phyloP scores from a whole-genome alignment of 2,888 invertebrate genomes.

The Aspidiotus destructor region DNA sequence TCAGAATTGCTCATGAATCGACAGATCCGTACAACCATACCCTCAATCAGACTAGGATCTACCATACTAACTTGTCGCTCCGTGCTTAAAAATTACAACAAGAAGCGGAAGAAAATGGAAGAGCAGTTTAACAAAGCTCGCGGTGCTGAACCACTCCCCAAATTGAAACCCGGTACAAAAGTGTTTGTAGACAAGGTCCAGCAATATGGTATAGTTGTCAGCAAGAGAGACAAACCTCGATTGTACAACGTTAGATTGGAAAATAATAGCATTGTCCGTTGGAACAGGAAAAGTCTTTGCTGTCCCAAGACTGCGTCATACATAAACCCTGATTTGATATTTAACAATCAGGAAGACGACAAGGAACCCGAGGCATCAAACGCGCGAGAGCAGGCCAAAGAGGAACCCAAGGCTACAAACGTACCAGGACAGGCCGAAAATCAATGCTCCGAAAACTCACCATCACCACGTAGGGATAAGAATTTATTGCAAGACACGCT shows the following conservation, averaged over 20 bases:
- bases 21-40: neutral
- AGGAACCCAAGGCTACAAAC: too few species aligned
- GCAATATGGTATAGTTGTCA: neutral
- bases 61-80: neutral
- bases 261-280: neutral
- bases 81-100: neutral
- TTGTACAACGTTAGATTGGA: slow-evolving; percentile 1
- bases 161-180: neutral
- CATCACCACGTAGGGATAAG: too few species aligned
- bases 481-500: too few species aligned
- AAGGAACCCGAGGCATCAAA: too few species aligned
- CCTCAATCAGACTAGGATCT: neutral
- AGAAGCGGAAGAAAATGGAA: neutral
- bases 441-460: too few species aligned
- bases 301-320: neutral
- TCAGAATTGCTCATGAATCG: neutral
- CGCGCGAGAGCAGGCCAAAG: too few species aligned
- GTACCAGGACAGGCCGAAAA: too few species aligned
- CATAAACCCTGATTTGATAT: neutral
- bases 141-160: neutral
- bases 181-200: neutral
- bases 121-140: neutral
- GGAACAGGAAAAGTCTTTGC: neutral
- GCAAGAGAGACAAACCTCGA: neutral
- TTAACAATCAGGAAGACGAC: too few species aligned